Percentiles rank a stretch among this genome's conserved stretches.
Conservation (phyloP, 2,797 vertebrate species). For the Lepus townsendii region DNA sequence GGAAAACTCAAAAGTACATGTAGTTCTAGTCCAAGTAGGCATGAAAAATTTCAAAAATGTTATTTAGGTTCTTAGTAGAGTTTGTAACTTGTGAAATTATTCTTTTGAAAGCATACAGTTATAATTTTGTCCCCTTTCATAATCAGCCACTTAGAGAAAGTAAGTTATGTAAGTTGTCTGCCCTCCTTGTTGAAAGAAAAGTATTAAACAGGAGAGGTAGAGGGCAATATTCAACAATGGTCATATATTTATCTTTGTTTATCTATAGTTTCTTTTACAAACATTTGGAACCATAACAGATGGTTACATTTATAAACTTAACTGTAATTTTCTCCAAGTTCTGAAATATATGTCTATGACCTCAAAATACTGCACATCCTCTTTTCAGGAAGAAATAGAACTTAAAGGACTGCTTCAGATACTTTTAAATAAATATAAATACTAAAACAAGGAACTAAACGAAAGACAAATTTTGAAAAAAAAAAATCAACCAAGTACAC, state of each 20-base stretch:
- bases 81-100: conserved; percentile 4
- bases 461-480: conserved; percentile 64
- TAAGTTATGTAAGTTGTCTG: not conserved
- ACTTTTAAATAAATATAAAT: conserved; percentile 74
- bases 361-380: conserved; percentile 76
- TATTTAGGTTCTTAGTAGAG: not conserved
- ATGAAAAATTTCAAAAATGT: not conserved
- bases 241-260: not conserved
- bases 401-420: conserved; percentile 45
- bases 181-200: not conserved
- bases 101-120: not conserved
- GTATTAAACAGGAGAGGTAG: not conserved
- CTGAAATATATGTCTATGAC: conserved; percentile 56
- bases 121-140: conserved; percentile 50
- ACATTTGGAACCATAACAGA: conserved; percentile 50
- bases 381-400: conserved; percentile 50
- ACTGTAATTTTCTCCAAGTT: conserved; percentile 59
- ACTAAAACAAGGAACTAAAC: conserved; percentile 33
- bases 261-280: conserved; percentile 58
- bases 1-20: not conserved
- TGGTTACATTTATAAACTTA: conserved; percentile 65
- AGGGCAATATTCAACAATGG: not conserved
- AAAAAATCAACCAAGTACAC: conserved; percentile 40
- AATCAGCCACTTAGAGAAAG: conserved; percentile 17
- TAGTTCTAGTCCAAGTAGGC: not conserved